A percentile compares a stretch with the other conserved stretches of the same genome.
phyloP scores from a whole-genome alignment of 2,888 invertebrate genomes.

The Sinelater perroti region DNA sequence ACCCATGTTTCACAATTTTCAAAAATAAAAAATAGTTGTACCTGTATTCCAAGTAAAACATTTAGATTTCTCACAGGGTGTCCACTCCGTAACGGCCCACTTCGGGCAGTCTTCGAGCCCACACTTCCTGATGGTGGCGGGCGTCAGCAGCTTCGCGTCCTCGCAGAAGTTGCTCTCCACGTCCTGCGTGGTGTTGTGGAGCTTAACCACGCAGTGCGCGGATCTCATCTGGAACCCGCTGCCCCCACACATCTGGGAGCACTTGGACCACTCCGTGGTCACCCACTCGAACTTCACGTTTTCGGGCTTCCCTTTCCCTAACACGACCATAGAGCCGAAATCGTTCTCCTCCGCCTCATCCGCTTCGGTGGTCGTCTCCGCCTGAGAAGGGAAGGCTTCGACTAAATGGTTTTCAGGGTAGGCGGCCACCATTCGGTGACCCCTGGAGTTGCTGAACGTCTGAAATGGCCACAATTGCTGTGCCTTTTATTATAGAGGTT shows the following conservation, averaged over 20 bases:
- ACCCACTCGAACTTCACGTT: conserved; percentile 79
- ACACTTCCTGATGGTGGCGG: conserved; percentile 70
- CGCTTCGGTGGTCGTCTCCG: conserved; percentile 34
- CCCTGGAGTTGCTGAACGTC: conserved; percentile 74
- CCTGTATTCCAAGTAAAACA: conserved; percentile 80
- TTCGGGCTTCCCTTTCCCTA: conserved; percentile 52
- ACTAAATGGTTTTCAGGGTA: conserved; percentile 61
- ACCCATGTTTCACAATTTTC: too few relatives aligned
- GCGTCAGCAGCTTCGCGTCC: conserved; percentile 73
- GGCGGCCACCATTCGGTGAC: conserved; percentile 71
- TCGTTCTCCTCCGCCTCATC: conserved; percentile 45
- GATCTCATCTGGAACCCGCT: conserved; percentile 76
- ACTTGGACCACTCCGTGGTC: conserved; percentile 85
- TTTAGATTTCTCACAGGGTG: conserved; percentile 74
- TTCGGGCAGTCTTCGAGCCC: conserved; percentile 75
- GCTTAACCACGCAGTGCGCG: conserved; percentile 75
- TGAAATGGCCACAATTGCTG: conserved; percentile 87
- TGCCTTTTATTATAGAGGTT: conserved; percentile 61
- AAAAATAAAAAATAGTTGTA: too few relatives aligned
- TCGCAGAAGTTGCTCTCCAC: conserved; percentile 74
- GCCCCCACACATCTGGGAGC: conserved; percentile 84
- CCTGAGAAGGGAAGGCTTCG: conserved; percentile 55
- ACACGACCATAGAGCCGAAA: conserved; percentile 41
- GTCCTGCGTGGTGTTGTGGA: conserved; percentile 65
- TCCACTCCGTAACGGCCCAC: conserved; percentile 78